Base-by-base conservation (phyloP, 1,140 invertebrate species). In the Trachymyrmex septentrionalis region DNA sequence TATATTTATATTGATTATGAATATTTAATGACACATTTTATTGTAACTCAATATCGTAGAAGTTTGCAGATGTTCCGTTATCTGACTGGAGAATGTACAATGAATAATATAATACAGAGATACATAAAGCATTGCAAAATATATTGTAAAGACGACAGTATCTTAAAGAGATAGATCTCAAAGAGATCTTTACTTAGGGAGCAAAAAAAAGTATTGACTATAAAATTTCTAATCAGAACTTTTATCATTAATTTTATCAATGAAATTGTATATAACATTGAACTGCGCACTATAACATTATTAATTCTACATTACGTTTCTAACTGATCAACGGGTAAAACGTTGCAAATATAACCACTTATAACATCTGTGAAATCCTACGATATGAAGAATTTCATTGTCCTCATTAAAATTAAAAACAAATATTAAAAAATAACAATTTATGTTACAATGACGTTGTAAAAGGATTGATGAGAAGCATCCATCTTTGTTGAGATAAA, bases 1-100 rank as follows among this genome's bases (percentile, higher is more conserved):
- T 85, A 50, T 48, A 81, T 81, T 71, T 84, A 63, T 84, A 84
- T 73, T 69, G 24, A 48, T 73, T 75, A 61, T 61, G n/a, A 19
- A 63, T 48, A 73, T 63, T 84, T 61, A 84, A 73, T 50, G 6
- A 21, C n/a, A 27, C 3, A 61, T 78, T 85, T 85, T 78, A 78
- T 14, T 21, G 61, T 73, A 50, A 84, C 38, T 82, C 61, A 24
- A 50, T 63, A 50, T 82, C 21, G 19, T 73, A 73, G 55, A 7
- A 75, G 9, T 75, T 38, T 73, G 30, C 80, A 61, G 80, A 73
- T 75, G 24, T 72, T 24, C 12, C 57, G 12, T 57, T 30, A 27
- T 24, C 10, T 57, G 9, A 44, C 0, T 34, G 48, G 6, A 72
- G 4, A 48, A 27, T 73, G 38, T 61, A 61, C 38, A 82, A 84